Conservation (phyloP, 2,888 invertebrate genomes). For the Caenorhabditis becei region DNA sequence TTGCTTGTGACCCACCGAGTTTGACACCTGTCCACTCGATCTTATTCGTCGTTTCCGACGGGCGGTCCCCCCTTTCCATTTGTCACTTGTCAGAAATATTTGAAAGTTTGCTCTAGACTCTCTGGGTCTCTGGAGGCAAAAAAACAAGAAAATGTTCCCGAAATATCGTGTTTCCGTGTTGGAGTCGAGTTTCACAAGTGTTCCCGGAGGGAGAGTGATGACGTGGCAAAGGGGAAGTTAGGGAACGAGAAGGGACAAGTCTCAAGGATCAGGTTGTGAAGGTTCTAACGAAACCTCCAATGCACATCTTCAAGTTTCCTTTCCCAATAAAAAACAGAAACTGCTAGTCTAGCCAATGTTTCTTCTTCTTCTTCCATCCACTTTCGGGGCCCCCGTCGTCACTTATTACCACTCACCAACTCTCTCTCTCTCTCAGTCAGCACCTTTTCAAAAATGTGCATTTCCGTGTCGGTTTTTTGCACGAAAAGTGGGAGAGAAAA, state of each 20-base stretch:
- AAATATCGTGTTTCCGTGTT: slow-evolving; percentile 43
- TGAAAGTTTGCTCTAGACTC: slow-evolving; percentile 32
- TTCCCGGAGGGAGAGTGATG: slow-evolving; percentile 28
- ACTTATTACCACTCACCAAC: slow-evolving; percentile 49
- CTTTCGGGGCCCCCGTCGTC: slow-evolving; percentile 32
- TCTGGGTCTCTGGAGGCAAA: slow-evolving; percentile 4
- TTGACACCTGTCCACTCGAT: slow-evolving; percentile 49
- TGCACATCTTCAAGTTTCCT: too few species aligned
- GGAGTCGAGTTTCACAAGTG: slow-evolving; percentile 41
- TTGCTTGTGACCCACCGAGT: neutral
- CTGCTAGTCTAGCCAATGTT: too few species aligned
- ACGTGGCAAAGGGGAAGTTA: slow-evolving; percentile 11
- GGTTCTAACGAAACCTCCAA: too few species aligned
- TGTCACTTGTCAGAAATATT: slow-evolving; percentile 27
- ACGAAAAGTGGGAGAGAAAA: neutral
- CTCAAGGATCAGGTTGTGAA: too few species aligned
- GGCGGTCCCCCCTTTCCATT: slow-evolving; percentile 23
- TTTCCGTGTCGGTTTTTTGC: slow-evolving; percentile 17
- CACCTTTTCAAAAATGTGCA: slow-evolving; percentile 54
- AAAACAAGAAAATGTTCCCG: slow-evolving; percentile 28
- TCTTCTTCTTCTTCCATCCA: too few species aligned
- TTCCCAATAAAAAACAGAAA: too few species aligned
- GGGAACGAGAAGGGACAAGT: neutral
- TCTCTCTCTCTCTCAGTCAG: slow-evolving; percentile 17
- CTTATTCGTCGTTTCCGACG: slow-evolving; percentile 21